Base-by-base conservation (phyloP, 2,113 vertebrate species). In the Dinomys branickii region DNA sequence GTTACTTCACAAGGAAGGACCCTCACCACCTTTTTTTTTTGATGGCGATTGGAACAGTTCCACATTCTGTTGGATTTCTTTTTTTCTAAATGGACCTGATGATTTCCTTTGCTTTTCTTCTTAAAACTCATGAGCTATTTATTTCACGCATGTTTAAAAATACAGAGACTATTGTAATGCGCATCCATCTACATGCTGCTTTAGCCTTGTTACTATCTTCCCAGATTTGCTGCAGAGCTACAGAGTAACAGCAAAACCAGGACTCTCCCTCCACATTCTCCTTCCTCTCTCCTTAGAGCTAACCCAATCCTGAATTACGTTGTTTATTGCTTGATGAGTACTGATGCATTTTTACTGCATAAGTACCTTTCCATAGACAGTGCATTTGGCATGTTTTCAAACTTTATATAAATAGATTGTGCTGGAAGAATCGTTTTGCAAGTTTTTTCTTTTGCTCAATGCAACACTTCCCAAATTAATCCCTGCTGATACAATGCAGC, bases 401-500 rank as follows among this genome's bases (percentile, higher is more conserved):
- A 38, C 71, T 35, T 90, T 14, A 12, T 17, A 11, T n/a, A 33
- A 65, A 44, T n/a, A 50, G 41, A 1, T 58, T 20, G 35, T 26
- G 20, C 63, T 30, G 11, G 12, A 38, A 73, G 63, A 22, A 58
- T 47, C 47, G 0, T 59, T 19, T 63, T 2, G 24, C 17, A 59
- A 33, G 35, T 33, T 44, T 28, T 24, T 12, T 28, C 12, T 83
- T 33, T 26, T 33, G 38, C 35, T 83, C 41, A 5, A 0, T 0
- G 9, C 6, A 12, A 0, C 5, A 0, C 52, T 77, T 90, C 58
- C 81, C 50, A 12, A 26, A 33, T 44, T 59, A 44, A 33, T 5
- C 35, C 12, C 61, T 71, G 28, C 24, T 24, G 61, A 2, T 13
- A 0, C n/a, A 1, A 1, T 0, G 7, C 1, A 1, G 6, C 52